Conservation (phyloP, 2,113 vertebrate species). For the Hippolais icterina region DNA sequence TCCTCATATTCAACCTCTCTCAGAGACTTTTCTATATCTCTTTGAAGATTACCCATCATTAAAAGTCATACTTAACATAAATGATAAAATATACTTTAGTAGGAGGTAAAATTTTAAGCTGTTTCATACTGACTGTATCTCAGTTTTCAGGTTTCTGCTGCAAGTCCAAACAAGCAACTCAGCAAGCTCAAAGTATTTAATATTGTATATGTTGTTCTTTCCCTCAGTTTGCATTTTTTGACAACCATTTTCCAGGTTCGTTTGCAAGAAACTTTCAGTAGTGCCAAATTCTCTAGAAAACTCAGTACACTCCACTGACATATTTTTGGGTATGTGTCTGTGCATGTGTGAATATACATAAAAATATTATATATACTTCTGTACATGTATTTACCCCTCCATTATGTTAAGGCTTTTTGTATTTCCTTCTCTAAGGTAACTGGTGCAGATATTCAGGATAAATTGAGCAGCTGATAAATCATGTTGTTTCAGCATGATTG, state of each 20-base stretch:
- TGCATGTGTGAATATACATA: not conserved
- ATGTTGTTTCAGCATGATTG: not conserved
- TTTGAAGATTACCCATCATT: not conserved
- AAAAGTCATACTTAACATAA: constrained; percentile 10
- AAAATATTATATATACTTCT: not conserved
- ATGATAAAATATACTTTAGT: constrained; percentile 5
- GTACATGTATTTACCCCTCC: not conserved
- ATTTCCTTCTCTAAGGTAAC: not conserved
- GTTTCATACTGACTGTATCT: constrained; percentile 2
- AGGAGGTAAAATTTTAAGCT: not conserved
- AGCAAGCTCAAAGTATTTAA: constrained; percentile 27
- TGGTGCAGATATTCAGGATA: not conserved
- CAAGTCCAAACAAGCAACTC: constrained; percentile 55
- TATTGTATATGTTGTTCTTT: not conserved
- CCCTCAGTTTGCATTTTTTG: constrained; percentile 35
- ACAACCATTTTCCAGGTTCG: not conserved
- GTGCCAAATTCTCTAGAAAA: constrained; percentile 42
- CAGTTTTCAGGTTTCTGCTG: constrained; percentile 28
- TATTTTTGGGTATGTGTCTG: not conserved
- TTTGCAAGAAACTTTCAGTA: not conserved
- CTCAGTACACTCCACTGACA: not conserved
- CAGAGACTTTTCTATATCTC: not conserved
- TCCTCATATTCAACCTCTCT: not conserved
- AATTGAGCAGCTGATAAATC: not conserved
- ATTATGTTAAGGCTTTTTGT: not conserved